A percentile compares a stretch with the other conserved stretches of the same genome.
These are phyloP conservation scores for Gallirallus australis DNA, from an alignment of 2,797 vertebrate species.

Conservation along the genomic window DNA sequence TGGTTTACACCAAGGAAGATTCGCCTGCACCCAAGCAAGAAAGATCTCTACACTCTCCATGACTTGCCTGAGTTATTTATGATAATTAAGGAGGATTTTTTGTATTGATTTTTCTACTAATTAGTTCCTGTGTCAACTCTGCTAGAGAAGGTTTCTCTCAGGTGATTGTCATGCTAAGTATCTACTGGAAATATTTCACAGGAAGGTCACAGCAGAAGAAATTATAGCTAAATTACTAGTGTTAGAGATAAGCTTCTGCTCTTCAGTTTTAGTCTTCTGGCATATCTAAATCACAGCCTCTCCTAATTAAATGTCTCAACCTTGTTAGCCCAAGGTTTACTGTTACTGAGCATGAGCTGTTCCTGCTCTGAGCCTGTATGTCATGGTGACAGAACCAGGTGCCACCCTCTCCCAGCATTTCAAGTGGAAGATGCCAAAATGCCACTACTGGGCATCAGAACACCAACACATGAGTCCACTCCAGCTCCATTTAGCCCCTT, in stretches of 20 bases:
- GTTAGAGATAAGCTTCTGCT: background rate
- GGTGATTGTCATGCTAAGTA: background rate
- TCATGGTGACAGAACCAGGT: background rate
- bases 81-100: background rate
- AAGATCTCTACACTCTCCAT: background rate
- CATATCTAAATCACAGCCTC: background rate
- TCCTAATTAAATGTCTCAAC: background rate
- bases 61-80: background rate
- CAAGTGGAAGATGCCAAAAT: background rate
- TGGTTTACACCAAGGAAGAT: background rate
- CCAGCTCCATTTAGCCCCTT: background rate
- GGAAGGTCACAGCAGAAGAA: background rate
- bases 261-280: background rate
- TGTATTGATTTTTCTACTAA: constrained; percentile 21
- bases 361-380: background rate
- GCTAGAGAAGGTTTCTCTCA: background rate
- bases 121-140: background rate
- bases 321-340: background rate
- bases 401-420: background rate
- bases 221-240: background rate
- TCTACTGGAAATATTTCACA: background rate
- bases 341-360: background rate
- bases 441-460: background rate
- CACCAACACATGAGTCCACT: background rate
- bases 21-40: background rate